A percentile compares a stretch with the other conserved stretches of the same genome.
These are phyloP conservation scores for Triplophysa siluroides DNA, from an alignment of 2,113 vertebrate genomes.

Conservation along the genomic window DNA sequence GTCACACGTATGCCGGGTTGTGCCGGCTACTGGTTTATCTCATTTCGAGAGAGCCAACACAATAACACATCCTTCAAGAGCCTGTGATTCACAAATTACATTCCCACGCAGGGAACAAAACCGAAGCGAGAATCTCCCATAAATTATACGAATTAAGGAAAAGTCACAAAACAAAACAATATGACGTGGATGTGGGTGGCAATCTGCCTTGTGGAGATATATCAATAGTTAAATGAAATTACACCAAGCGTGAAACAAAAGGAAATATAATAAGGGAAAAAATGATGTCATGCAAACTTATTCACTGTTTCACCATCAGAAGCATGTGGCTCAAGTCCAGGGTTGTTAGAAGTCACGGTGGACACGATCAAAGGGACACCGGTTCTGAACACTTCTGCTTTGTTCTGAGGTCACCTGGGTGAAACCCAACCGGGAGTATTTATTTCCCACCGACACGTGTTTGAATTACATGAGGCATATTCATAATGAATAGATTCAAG, in stretches of 20 bases:
- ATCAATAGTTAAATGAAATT: background rate
- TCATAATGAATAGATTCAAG: conserved; percentile 16
- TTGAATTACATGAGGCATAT: conserved; percentile 34
- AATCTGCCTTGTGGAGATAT: conserved; percentile 5
- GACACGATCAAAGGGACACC: background rate
- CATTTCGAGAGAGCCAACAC: conserved; percentile 8
- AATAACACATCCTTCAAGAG: conserved; percentile 25
- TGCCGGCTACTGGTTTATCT: conserved; percentile 10
- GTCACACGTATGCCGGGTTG: conserved; percentile 24
- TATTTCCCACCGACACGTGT: background rate
- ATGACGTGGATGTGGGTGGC: background rate
- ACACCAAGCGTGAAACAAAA: background rate
- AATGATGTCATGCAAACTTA: background rate
- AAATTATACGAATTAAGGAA: conserved; percentile 9
- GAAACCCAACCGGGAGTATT: background rate
- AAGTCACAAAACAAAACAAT: conserved; percentile 19
- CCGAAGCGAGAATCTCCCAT: background rate
- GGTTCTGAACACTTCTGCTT: background rate
- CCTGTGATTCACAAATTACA: conserved; percentile 4
- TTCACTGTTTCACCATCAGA: background rate
- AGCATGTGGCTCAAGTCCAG: background rate
- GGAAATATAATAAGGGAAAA: background rate
- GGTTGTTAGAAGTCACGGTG: background rate
- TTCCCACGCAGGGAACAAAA: background rate
- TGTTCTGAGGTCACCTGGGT: background rate